Evolutionary conservation across 1,140 invertebrate species (phyloP), one percentile per base, ranked within the genome.

Genomic region (Macrobrachium nipponense): DNA sequence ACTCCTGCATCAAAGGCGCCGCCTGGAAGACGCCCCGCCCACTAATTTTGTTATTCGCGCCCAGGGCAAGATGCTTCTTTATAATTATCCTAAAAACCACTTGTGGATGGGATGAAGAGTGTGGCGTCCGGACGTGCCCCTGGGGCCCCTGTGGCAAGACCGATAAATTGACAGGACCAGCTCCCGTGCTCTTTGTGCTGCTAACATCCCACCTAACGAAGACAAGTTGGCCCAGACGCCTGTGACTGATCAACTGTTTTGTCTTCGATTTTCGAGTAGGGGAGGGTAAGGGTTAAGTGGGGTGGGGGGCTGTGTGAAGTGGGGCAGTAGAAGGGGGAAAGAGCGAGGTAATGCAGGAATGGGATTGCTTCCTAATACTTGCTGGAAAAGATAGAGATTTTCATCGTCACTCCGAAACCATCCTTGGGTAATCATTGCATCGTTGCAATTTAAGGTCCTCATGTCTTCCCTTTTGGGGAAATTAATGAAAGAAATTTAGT

Each of bases 41-140:
- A 86, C 83, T 86, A 86, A 86, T 86, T 86, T 86, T 70, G 83
- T 86, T 86, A 86, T 86, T 86, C 83, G 36, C 77, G 83, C 83
- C 83, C 23, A 61, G 23, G 83, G 83, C 83, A 62, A 86, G 23
- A 80, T 61, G 77, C 83, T 64, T 62, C 77, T 86, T 66, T 72
- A 78, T 80, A 80, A 86, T 86, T 86, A 86, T 86, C 83, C 77
- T 86, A 80, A 86, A 86, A 86, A 80, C 83, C 83, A 86, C 77
- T 80, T 86, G 83, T 73, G 83, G 72, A 83, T 61, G 59, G 77
- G 83, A 75, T 80, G 83, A 80, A 85, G 72, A 79, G 51, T 59
- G 66, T 59, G 66, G 18, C 66, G 77, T 72, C n/a, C 83, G 62
- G n/a, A 18, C 66, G 27, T 58, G 77, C 77, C 83, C 23, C 23